These are phyloP conservation scores for Cerastis rubricosa DNA, from an alignment of 2,888 invertebrate species.

Conservation along the genomic window DNA sequence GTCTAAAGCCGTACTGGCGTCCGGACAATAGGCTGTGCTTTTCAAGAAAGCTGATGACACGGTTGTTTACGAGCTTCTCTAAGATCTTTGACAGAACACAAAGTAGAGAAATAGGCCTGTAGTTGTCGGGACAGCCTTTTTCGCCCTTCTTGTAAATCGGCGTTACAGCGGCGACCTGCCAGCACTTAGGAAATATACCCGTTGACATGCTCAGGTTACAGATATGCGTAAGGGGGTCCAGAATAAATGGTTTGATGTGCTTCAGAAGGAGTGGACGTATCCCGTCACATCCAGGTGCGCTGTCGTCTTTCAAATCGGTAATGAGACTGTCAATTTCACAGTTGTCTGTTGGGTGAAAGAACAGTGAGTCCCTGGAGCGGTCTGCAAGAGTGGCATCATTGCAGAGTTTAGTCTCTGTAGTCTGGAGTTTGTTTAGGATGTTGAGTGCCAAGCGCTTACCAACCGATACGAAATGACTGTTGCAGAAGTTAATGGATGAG, in stretches of 20 bases:
- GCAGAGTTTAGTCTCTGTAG: neutral
- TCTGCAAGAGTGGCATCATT: neutral
- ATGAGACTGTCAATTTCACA: neutral
- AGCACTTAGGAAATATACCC: conserved; percentile 3
- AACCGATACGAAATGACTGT: conserved; percentile 2
- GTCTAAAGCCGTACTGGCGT: neutral
- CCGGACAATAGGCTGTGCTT: neutral
- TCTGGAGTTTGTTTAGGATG: neutral
- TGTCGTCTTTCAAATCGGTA: conserved; percentile 4
- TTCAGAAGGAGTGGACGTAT: neutral
- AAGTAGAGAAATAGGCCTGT: neutral
- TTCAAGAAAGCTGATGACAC: neutral
- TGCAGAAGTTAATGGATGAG: neutral
- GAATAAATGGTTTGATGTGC: neutral
- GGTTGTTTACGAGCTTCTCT: neutral
- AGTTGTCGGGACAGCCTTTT: conserved; percentile 6
- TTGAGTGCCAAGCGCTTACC: conserved; percentile 2
- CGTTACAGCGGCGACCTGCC: neutral
- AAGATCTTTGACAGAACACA: neutral
- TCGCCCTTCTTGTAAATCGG: neutral
- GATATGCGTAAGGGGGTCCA: neutral
- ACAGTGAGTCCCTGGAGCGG: neutral
- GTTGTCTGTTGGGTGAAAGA: conserved; percentile 6
- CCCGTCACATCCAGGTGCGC: conserved; percentile 2
- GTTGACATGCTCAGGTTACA: conserved; percentile 6